Conservation (phyloP, 2,113 vertebrate genomes). For the Formicarius rufipectus region DNA sequence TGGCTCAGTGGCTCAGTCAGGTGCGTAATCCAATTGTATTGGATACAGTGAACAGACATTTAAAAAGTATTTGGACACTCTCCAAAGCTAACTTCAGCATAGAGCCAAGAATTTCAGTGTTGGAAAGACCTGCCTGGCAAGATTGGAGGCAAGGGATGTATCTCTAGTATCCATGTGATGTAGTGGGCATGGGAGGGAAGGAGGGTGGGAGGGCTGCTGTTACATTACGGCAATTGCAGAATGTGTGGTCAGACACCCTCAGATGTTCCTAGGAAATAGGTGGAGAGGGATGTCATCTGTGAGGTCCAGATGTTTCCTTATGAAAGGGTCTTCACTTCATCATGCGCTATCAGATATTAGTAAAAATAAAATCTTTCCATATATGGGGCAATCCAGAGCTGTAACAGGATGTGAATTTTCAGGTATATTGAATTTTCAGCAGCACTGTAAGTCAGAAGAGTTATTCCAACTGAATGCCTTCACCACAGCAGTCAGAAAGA, state of each 20-base stretch:
- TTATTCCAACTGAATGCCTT: background rate
- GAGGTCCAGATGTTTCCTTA: background rate
- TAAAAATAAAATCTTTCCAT: background rate
- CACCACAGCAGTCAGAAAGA: background rate
- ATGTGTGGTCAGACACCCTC: background rate
- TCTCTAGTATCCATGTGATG: background rate
- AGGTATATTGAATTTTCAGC: background rate
- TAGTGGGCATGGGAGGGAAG: background rate
- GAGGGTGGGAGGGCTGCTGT: background rate
- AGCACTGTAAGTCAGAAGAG: background rate
- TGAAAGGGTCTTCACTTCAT: background rate
- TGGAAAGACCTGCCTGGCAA: background rate
- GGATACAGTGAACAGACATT: background rate
- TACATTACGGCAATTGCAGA: background rate
- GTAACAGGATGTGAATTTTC: background rate
- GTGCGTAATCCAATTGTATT: background rate
- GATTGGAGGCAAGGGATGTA: background rate
- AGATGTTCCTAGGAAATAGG: background rate
- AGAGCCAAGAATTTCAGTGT: constrained; percentile 7
- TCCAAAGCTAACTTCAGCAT: constrained; percentile 10
- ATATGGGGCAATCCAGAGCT: background rate
- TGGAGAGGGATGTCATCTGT: background rate
- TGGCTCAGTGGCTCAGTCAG: background rate
- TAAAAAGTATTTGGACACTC: background rate
- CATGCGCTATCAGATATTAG: background rate